Evolutionary conservation across 2,797 vertebrate species (phyloP).

Genomic region (Manis javanica): DNA sequence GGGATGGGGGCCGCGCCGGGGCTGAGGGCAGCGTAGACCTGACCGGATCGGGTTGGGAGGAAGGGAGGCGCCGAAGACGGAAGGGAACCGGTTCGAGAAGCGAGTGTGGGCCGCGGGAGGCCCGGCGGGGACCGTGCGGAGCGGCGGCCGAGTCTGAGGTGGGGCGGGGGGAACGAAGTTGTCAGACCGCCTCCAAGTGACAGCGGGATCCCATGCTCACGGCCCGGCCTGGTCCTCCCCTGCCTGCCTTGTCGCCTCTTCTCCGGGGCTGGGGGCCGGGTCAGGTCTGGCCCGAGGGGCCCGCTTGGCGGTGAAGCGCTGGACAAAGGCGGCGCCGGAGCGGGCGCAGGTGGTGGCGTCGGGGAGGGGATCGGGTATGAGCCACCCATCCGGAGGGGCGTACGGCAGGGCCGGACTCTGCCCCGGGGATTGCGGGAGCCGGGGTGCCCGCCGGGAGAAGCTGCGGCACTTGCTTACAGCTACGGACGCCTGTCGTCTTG

Average conservation of each 20-base stretch:
- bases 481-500: background rate
- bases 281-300: constrained; percentile 77
- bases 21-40: constrained; percentile 60
- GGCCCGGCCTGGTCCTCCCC: constrained; percentile 61
- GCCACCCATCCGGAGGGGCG: constrained; percentile 69
- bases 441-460: constrained; percentile 64
- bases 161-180: constrained; percentile 80
- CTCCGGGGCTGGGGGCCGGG: constrained; percentile 63
- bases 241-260: background rate
- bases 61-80: constrained; percentile 75
- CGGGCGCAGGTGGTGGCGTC: constrained; percentile 81
- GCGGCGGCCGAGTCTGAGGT: constrained; percentile 74
- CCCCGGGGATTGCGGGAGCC: constrained; percentile 67
- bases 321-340: constrained; percentile 81
- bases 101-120: constrained; percentile 78
- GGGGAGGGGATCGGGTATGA: constrained; percentile 70
- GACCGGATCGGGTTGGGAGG: constrained; percentile 56
- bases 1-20: constrained; percentile 54
- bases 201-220: constrained; percentile 74
- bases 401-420: constrained; percentile 65
- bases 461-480: constrained; percentile 48
- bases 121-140: constrained; percentile 67
- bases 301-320: constrained; percentile 61
- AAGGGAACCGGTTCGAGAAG: constrained; percentile 77
- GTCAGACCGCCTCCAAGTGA: constrained; percentile 82